Conservation (phyloP, 2,113 vertebrate species). For the Trochalopteron elliotii region DNA sequence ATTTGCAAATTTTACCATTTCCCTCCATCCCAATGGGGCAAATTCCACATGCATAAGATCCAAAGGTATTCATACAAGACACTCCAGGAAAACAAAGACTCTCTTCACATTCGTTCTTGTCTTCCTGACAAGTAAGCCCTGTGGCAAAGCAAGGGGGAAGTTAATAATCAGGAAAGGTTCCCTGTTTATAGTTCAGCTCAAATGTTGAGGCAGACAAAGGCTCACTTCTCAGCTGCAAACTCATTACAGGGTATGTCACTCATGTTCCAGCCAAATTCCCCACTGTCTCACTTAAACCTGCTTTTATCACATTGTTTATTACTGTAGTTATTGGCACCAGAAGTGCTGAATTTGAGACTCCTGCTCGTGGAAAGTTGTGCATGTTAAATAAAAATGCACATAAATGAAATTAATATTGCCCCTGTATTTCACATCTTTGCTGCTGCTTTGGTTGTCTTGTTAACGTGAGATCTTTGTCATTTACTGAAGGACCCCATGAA, state of each 20-base stretch:
- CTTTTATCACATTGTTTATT: conserved; percentile 36
- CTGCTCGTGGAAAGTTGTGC: not conserved
- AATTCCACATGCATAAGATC: conserved; percentile 75
- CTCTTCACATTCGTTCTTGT: conserved; percentile 78
- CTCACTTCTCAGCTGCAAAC: conserved; percentile 19
- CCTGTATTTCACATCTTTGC: not conserved
- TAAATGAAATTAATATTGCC: not conserved
- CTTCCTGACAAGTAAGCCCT: conserved; percentile 76
- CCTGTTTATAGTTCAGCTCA: conserved; percentile 6
- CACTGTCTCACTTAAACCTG: conserved; percentile 8
- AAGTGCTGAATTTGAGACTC: not conserved
- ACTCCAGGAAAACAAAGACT: conserved; percentile 74
- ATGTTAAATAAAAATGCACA: not conserved
- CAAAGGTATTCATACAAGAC: conserved; percentile 73
- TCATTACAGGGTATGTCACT: conserved; percentile 1
- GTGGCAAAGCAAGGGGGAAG: conserved; percentile 21
- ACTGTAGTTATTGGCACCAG: not conserved
- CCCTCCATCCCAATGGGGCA: conserved; percentile 73
- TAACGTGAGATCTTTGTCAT: not conserved
- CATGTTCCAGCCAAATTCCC: conserved; percentile 9
- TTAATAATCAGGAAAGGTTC: conserved; percentile 29
- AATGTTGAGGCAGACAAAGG: not conserved
- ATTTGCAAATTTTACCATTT: conserved; percentile 68
- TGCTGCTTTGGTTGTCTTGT: not conserved
- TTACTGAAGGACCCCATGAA: not conserved